phyloP scores from a whole-genome alignment of 1,140 invertebrate species.

The Drosophila kepulauana region DNA sequence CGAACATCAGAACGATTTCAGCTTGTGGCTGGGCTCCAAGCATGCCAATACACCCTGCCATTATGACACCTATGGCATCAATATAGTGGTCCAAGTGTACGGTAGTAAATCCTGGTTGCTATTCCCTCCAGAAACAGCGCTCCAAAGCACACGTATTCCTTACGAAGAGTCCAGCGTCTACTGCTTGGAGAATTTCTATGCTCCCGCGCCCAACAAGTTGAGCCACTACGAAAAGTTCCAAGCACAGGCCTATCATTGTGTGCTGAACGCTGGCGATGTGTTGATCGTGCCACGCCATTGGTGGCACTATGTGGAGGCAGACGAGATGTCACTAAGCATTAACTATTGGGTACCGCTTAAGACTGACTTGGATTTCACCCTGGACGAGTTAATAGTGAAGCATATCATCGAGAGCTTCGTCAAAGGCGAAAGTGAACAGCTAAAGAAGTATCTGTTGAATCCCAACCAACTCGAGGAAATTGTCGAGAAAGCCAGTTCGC shows the following conservation, averaged over 20 bases:
- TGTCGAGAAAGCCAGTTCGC: slow-evolving; percentile 37
- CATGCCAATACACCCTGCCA: slow-evolving; percentile 97
- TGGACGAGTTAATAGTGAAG: slow-evolving; percentile 80
- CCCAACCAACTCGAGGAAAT: slow-evolving; percentile 74
- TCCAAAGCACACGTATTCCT: slow-evolving; percentile 94
- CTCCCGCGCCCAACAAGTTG: slow-evolving; percentile 82
- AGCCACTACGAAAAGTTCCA: slow-evolving; percentile 36
- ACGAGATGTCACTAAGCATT: slow-evolving; percentile 90
- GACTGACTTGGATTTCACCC: slow-evolving; percentile 75
- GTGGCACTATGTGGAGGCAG: slow-evolving; percentile 98
- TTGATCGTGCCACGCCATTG: slow-evolving; percentile 95
- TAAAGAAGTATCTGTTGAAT: slow-evolving; percentile 70
- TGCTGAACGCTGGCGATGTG: slow-evolving; percentile 93
- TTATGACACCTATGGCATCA: slow-evolving; percentile 97
- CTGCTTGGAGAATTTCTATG: slow-evolving; percentile 92
- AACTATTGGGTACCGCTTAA: slow-evolving; percentile 95
- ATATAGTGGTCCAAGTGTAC: slow-evolving; percentile 95
- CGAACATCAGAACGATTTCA: slow-evolving; percentile 89
- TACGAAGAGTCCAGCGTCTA: slow-evolving; percentile 99
- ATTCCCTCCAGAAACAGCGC: slow-evolving; percentile 92
- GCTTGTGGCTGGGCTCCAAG: slow-evolving; percentile 95
- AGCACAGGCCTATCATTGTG: slow-evolving; percentile 86
- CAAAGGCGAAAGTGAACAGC: slow-evolving; percentile 43
- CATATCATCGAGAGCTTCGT: slow-evolving; percentile 74
- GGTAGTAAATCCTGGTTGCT: slow-evolving; percentile 97